Percentiles rank a stretch among this genome's conserved stretches.
Evolutionary conservation across 2,797 vertebrate species (phyloP).

Genomic region (Rhinoraja longicauda): DNA sequence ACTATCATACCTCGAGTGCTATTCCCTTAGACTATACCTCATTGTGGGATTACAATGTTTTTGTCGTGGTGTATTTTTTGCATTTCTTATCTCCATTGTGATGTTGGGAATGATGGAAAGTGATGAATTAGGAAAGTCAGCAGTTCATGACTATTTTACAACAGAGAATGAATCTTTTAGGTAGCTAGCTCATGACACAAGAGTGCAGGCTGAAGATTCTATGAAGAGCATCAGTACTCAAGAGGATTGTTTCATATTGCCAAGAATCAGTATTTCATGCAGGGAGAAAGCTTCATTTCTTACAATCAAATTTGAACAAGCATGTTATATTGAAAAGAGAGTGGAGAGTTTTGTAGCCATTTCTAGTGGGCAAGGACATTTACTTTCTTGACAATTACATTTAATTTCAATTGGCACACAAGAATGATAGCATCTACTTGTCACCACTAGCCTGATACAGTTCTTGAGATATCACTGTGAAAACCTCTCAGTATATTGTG

Average conservation of each 20-base stretch:
- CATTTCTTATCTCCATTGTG: not conserved
- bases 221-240: not conserved
- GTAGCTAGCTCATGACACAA: not conserved
- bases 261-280: not conserved
- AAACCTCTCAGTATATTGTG: not conserved
- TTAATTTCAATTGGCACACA: not conserved
- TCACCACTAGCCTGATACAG: not conserved
- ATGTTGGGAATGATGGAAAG: not conserved
- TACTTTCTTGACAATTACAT: conserved; percentile 16
- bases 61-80: too few species aligned
- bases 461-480: not conserved
- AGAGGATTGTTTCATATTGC: not conserved
- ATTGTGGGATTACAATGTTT: not conserved
- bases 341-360: not conserved
- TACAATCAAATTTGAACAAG: conserved; percentile 1
- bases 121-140: not conserved
- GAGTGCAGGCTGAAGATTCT: not conserved
- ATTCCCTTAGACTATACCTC: not conserved
- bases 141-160: too few species aligned
- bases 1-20: not conserved
- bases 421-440: not conserved
- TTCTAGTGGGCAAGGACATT: not conserved
- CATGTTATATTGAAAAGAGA: not conserved
- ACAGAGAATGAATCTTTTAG: not conserved
- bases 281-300: not conserved